These are phyloP conservation scores for Sphyrna mokarran DNA, from an alignment of 2,113 vertebrate genomes.

Conservation along the genomic window DNA sequence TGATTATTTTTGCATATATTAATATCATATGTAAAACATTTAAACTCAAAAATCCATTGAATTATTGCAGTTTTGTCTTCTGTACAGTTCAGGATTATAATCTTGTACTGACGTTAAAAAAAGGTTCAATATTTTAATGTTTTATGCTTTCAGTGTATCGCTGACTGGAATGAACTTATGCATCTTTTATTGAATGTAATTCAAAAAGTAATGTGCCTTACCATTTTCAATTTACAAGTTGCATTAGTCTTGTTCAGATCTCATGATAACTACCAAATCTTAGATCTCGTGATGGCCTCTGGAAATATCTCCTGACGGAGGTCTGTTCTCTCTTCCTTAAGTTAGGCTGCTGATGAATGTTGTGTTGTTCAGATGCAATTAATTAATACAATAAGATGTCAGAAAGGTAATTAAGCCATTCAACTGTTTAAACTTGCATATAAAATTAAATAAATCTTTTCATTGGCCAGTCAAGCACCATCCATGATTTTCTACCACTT, in stretches of 20 bases:
- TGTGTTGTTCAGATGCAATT: not conserved
- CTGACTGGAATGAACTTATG: slow-evolving; percentile 24
- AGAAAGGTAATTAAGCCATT: not conserved
- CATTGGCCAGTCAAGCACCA: not conserved
- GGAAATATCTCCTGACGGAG: not conserved
- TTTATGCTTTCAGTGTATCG: not conserved
- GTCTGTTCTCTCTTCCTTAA: not conserved
- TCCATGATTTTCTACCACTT: not conserved
- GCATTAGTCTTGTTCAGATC: not conserved
- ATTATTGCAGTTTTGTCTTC: not conserved
- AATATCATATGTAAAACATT: not conserved
- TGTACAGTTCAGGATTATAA: not conserved
- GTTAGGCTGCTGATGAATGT: not conserved
- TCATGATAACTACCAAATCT: not conserved
- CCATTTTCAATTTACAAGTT: slow-evolving; percentile 9
- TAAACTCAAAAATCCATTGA: not conserved
- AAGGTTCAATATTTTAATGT: slow-evolving; percentile 6
- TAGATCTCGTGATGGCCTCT: not conserved
- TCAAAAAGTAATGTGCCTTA: not conserved
- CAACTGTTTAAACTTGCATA: not conserved
- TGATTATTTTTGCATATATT: slow-evolving; percentile 34
- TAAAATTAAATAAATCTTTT: not conserved
- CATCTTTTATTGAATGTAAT: slow-evolving; percentile 34
- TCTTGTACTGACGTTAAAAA: not conserved
- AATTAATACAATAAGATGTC: not conserved